phyloP scores from a whole-genome alignment of 2,113 vertebrate species.

The Micromys minutus region DNA sequence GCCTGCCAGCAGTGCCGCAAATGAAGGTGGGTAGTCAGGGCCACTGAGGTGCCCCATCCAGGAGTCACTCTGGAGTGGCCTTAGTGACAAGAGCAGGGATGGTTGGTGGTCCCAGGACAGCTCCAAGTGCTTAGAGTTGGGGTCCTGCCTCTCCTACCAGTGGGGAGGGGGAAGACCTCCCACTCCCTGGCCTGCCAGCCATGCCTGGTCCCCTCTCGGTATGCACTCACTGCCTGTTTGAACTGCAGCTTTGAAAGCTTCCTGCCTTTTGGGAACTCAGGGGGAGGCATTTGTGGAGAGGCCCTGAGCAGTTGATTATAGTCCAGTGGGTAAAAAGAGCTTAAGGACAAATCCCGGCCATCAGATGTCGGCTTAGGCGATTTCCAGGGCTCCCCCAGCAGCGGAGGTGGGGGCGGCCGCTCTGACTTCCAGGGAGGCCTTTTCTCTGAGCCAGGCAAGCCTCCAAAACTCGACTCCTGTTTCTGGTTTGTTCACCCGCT shows the following conservation, averaged over 20 bases:
- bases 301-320: conserved; percentile 82
- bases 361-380: conserved; percentile 80
- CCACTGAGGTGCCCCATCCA: too few relatives aligned
- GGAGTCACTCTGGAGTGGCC: neutral
- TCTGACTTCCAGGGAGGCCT: neutral
- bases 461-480: neutral
- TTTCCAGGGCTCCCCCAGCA: conserved; percentile 40
- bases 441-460: conserved; percentile 2
- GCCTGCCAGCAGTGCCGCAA: neutral
- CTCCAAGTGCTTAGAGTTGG: neutral
- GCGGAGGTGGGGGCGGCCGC: neutral
- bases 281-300: conserved; percentile 71
- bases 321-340: conserved; percentile 82
- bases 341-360: conserved; percentile 83
- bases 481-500: neutral
- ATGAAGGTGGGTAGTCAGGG: neutral
- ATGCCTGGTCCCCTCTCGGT: neutral
- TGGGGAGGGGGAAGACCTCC: too few relatives aligned
- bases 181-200: neutral
- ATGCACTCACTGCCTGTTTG: conserved; percentile 37
- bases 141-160: conserved; percentile 59
- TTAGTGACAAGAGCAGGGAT: neutral
- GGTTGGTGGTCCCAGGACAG: neutral
- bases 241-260: conserved; percentile 58
- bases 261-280: conserved; percentile 66